phyloP scores from a whole-genome alignment of 2,113 vertebrate genomes.

The Pavo muticus region DNA sequence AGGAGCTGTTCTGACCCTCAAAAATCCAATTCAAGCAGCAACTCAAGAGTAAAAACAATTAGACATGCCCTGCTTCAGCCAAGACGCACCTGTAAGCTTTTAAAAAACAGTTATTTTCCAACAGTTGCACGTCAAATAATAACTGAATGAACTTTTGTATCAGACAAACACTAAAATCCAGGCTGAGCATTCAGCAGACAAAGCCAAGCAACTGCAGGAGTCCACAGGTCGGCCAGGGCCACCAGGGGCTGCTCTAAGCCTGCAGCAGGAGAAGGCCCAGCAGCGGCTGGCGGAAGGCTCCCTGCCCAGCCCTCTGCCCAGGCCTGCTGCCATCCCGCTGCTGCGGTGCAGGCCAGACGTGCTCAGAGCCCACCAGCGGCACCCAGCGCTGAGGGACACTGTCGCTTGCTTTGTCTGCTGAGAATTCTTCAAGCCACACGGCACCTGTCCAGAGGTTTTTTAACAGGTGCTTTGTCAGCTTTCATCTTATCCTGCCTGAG shows the following conservation, averaged over 20 bases:
- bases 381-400: not conserved
- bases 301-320: not conserved
- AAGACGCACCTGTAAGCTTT: not conserved
- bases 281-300: not conserved
- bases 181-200: not conserved
- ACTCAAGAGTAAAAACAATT: not conserved
- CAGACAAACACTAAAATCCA: not conserved
- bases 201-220: fast-evolving
- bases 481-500: not conserved
- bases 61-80: not conserved
- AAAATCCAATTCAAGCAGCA: not conserved
- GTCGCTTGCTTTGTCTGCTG: not conserved
- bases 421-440: not conserved
- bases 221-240: not conserved
- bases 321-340: not conserved
- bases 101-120: not conserved
- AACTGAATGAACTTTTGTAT: fast-evolving
- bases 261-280: not conserved
- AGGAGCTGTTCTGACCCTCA: not conserved
- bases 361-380: fast-evolving
- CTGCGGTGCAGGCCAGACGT: fast-evolving
- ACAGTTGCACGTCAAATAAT: not conserved
- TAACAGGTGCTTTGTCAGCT: not conserved
- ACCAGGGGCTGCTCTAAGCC: conserved; percentile 71
- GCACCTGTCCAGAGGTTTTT: not conserved